phyloP scores from a whole-genome alignment of 2,113 vertebrate genomes.

The Pterocles burchelli region DNA sequence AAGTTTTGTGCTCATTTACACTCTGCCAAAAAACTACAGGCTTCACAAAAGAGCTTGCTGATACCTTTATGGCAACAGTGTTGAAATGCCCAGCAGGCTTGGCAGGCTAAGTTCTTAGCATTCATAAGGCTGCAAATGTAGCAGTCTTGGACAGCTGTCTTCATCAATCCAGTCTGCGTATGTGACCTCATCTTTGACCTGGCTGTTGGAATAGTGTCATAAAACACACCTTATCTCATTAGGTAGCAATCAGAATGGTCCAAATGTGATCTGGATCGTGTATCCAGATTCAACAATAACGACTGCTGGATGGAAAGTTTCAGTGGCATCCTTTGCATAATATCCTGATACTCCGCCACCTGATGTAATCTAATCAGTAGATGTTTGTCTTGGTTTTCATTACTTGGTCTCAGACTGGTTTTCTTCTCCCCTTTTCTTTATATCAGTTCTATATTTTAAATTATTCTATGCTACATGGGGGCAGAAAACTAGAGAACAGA shows the following conservation, averaged over 20 bases:
- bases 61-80: not conserved
- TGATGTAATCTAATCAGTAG: not conserved
- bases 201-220: not conserved
- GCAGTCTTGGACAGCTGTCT: not conserved
- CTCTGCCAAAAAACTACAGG: not conserved
- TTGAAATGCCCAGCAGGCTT: not conserved
- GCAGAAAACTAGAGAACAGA: not conserved
- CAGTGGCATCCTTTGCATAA: not conserved
- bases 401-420: not conserved
- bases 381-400: not conserved
- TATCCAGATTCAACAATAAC: not conserved
- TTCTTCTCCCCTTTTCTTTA: not conserved
- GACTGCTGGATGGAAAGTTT: not conserved
- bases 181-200: not conserved
- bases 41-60: not conserved
- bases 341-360: not conserved
- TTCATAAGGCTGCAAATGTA: not conserved
- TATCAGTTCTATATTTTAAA: not conserved
- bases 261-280: not conserved
- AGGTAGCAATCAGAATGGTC: not conserved
- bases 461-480: not conserved
- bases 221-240: not conserved
- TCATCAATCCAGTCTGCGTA: not conserved
- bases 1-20: not conserved
- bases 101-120: not conserved